Conservation (phyloP, 2,888 invertebrate genomes). For the Mimumesa dahlbomi region DNA sequence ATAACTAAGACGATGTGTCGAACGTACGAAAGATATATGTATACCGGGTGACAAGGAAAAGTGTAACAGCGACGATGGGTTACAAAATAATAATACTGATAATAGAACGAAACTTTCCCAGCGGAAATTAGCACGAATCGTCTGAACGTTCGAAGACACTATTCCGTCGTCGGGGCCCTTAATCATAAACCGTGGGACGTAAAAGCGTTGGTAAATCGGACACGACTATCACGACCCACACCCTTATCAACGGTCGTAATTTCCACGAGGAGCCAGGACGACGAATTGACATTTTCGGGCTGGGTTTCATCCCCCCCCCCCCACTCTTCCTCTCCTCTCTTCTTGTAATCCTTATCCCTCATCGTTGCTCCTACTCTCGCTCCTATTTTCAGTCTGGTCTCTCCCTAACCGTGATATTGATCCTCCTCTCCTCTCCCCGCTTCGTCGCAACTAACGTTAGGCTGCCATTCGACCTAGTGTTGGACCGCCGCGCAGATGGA, state of each 20-base stretch:
- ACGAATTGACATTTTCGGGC: slow-evolving; percentile 64
- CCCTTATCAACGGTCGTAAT: slow-evolving; percentile 48
- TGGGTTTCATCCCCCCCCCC: slow-evolving; percentile 22
- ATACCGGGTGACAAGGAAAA: too few relatives aligned
- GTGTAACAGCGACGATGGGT: background rate
- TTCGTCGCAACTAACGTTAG: slow-evolving; percentile 54
- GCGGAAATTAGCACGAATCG: background rate
- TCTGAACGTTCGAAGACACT: background rate
- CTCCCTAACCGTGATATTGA: slow-evolving; percentile 77
- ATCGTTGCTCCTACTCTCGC: slow-evolving; percentile 62
- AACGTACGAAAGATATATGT: too few relatives aligned
- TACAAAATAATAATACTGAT: background rate
- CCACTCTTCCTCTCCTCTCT: slow-evolving; percentile 20
- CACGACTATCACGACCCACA: slow-evolving; percentile 3
- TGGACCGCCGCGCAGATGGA: slow-evolving; percentile 50
- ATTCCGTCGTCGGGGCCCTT: background rate
- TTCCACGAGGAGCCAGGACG: slow-evolving; percentile 38
- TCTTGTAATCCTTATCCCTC: slow-evolving; percentile 67
- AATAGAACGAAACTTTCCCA: background rate
- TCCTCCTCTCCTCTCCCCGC: slow-evolving; percentile 69
- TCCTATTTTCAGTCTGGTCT: slow-evolving; percentile 70
- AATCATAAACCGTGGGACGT: slow-evolving; percentile 4
- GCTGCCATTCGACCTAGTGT: slow-evolving; percentile 63
- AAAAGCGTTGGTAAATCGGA: slow-evolving; percentile 17
- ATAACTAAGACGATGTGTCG: too few relatives aligned